Evolutionary conservation across 2,113 vertebrate genomes (phyloP), one percentile per base, ranked within the genome.

Genomic region (Cettia cetti): DNA sequence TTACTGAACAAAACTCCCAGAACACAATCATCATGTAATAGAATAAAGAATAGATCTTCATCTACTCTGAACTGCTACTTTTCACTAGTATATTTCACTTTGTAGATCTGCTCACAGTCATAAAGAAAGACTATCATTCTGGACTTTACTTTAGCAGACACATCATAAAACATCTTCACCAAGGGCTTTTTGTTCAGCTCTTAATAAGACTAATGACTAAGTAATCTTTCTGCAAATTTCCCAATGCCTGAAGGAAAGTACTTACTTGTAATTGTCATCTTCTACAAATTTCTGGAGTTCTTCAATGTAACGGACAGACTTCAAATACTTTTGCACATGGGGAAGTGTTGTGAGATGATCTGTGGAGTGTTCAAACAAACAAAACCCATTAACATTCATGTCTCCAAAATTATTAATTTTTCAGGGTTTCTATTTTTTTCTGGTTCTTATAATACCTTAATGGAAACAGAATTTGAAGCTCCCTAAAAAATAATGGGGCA

Each of bases 251-350:
- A 81, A 82, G 49, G 42, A 80, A 85, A 64, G 11, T 53, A 98
- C 99, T 98, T 97, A 99, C 99, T 99, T 99, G 96, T 99, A 99
- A 97, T 99, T 99, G 97, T 99, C 99, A 6, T 99, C 99, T 96
- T 99, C 99, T 60, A 99, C 99, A 92, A 99, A 99, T 95, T 99
- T 99, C 95, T 99, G 99, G 63, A 99, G 98, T 91, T 99, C 99
- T 87, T 99, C 99, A 24, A 99, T 99, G 97, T 99, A 99, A 82
- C 98, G 99, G 4, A 99, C 99, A 4, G 99, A 99, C 96, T 99
- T 98, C 95, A 99, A 97, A 95, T 99, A 99, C 95, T 99, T 99
- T 94, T 99, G 99, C 86, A 99, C 98, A 11, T 99, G 99, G 35
- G 99, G 99, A 54, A 99, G 97, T 11, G 97, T 99, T 76, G 97